Evolutionary conservation across 2,888 invertebrate species (phyloP).

Genomic region (Drosophila kambysellisi): DNA sequence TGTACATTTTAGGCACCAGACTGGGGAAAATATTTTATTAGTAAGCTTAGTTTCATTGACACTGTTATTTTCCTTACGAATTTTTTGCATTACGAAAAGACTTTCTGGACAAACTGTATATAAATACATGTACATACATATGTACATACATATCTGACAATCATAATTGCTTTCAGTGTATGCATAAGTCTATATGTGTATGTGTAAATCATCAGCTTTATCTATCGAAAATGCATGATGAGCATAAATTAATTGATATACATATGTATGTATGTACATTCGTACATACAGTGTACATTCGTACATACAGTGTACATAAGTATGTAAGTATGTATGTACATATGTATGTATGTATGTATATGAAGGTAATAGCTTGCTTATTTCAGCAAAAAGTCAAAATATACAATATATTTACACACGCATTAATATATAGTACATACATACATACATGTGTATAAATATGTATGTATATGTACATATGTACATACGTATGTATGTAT

Average conservation of each 20-base stretch:
- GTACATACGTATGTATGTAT: not conserved
- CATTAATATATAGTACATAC: not conserved
- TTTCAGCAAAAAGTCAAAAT: no score
- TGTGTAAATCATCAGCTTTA: not conserved
- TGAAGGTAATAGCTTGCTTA: not conserved
- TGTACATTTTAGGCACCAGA: no score
- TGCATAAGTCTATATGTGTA: no score
- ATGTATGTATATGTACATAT: not conserved
- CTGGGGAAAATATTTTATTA: no score
- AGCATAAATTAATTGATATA: not conserved
- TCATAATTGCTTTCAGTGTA: not conserved
- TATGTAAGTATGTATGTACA: not conserved
- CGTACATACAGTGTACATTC: no score
- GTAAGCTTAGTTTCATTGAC: no score
- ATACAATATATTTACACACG: not conserved
- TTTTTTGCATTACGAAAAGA: no score
- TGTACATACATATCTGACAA: not conserved
- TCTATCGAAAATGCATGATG: not conserved
- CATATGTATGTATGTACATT: no score
- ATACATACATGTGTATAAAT: not conserved
- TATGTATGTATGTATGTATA: not conserved
- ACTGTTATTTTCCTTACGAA: no score
- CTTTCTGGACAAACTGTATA: no score
- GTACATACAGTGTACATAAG: not conserved
- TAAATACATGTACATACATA: no score